phyloP scores from a whole-genome alignment of 2,888 invertebrate species.

The Eupeodes latifasciatus region DNA sequence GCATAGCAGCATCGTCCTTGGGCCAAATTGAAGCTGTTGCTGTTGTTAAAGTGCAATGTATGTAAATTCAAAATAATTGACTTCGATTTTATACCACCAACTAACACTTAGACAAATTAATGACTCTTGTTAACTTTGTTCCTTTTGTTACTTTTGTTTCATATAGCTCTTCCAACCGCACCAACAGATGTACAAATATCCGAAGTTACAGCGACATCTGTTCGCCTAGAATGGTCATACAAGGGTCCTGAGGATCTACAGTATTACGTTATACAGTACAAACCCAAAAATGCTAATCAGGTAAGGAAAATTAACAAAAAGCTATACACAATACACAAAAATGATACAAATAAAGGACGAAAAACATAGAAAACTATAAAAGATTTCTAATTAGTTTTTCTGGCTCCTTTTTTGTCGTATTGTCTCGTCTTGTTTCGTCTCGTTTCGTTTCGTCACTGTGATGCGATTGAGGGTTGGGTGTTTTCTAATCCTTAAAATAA shows the following conservation, averaged over 20 bases:
- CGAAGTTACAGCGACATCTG: conserved; percentile 96
- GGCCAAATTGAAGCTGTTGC: conserved; percentile 95
- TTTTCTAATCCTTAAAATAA: conserved; percentile 9
- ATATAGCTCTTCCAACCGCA: conserved; percentile 93
- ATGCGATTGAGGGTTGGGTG: background rate
- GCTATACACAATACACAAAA: background rate
- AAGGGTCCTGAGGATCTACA: conserved; percentile 95
- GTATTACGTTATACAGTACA: conserved; percentile 98
- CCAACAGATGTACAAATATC: conserved; percentile 95
- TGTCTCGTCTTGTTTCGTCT: too few relatives aligned
- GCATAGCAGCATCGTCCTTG: conserved; percentile 96
- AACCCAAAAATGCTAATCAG: conserved; percentile 95
- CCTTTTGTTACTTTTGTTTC: background rate
- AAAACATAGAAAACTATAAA: conserved; percentile 41
- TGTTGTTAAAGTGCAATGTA: conserved; percentile 98
- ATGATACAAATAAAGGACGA: background rate
- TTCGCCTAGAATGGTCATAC: conserved; percentile 96
- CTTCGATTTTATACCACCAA: background rate
- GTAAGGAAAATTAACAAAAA: conserved; percentile 80
- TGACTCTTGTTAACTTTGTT: background rate
- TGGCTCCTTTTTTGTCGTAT: background rate
- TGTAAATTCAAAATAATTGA: conserved; percentile 87
- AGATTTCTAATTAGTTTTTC: conserved; percentile 67
- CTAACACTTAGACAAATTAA: conserved; percentile 1
- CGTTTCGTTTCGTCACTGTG: too few relatives aligned